phyloP scores from a whole-genome alignment of 2,113 vertebrate species.

The Thamnophis sirtalis region DNA sequence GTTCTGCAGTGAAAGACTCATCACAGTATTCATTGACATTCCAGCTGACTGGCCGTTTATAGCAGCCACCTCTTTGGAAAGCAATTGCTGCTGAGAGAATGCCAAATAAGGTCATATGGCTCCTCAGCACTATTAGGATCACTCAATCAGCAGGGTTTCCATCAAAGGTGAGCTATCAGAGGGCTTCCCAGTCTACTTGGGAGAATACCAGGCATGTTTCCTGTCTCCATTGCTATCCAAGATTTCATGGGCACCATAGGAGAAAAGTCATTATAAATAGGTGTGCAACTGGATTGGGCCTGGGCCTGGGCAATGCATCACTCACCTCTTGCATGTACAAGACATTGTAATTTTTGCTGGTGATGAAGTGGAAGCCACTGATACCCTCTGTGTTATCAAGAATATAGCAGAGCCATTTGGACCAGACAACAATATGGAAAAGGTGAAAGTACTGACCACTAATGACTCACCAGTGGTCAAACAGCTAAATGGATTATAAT shows the following conservation, averaged over 20 bases:
- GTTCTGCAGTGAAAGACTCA: not conserved
- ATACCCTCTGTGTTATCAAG: not conserved
- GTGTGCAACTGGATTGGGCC: not conserved
- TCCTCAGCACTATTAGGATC: not conserved
- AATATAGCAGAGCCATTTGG: not conserved
- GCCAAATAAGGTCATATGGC: not conserved
- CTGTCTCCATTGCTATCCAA: not conserved
- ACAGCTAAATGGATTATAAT: not conserved
- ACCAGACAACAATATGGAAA: not conserved
- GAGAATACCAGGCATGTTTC: not conserved
- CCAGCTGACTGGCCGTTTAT: not conserved
- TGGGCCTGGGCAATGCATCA: not conserved
- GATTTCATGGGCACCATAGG: not conserved
- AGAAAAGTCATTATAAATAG: not conserved
- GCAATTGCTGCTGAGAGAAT: not conserved
- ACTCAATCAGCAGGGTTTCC: not conserved
- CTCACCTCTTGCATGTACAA: not conserved
- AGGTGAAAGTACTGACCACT: not conserved
- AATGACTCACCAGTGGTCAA: not conserved
- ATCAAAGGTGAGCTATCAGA: not conserved
- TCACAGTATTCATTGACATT: not conserved
- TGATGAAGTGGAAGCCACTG: not conserved
- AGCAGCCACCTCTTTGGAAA: not conserved
- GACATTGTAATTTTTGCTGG: not conserved
- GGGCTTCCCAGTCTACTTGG: not conserved